Conservation (phyloP, 64 coral and sea anemone genomes). For the Astreopora myriophthalma region DNA sequence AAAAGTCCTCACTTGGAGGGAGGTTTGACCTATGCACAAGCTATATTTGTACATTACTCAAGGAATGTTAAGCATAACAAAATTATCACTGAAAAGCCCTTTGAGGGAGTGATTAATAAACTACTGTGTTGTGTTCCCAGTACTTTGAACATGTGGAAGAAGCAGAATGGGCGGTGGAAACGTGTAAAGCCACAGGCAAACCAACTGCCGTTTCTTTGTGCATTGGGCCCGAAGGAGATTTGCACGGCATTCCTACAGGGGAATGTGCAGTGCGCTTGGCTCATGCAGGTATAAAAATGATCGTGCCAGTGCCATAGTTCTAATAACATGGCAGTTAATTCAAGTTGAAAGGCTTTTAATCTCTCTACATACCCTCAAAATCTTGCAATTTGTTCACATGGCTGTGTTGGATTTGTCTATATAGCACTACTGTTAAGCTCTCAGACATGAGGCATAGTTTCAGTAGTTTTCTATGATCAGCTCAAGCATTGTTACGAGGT, state of each 20-base stretch:
- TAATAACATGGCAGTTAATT: not conserved
- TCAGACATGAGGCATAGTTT: too few relatives aligned
- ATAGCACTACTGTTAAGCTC: too few relatives aligned
- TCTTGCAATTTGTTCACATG: too few relatives aligned
- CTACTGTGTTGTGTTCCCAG: constrained; percentile 51
- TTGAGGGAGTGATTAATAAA: not conserved
- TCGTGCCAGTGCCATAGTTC: not conserved
- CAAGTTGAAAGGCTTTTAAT: too few relatives aligned
- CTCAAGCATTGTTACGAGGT: too few relatives aligned
- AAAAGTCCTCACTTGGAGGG: too few relatives aligned
- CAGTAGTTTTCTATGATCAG: too few relatives aligned
- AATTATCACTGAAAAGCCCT: not conserved
- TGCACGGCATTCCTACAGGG: constrained; percentile 89
- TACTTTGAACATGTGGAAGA: constrained; percentile 98
- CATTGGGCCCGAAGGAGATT: constrained; percentile 92
- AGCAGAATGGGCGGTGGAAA: constrained; percentile 98
- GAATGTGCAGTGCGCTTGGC: constrained; percentile 96
- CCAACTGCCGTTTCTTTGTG: constrained; percentile 87
- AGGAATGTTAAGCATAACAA: not conserved
- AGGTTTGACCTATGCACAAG: too few relatives aligned
- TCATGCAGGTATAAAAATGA: constrained; percentile 79
- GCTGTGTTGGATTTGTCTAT: too few relatives aligned
- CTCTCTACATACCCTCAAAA: too few relatives aligned
- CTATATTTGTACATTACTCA: too few relatives aligned
- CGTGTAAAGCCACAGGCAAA: constrained; percentile 88